These are phyloP conservation scores for Drosophila miranda DNA, from an alignment of 1,140 invertebrate species.

Conservation along the genomic window DNA sequence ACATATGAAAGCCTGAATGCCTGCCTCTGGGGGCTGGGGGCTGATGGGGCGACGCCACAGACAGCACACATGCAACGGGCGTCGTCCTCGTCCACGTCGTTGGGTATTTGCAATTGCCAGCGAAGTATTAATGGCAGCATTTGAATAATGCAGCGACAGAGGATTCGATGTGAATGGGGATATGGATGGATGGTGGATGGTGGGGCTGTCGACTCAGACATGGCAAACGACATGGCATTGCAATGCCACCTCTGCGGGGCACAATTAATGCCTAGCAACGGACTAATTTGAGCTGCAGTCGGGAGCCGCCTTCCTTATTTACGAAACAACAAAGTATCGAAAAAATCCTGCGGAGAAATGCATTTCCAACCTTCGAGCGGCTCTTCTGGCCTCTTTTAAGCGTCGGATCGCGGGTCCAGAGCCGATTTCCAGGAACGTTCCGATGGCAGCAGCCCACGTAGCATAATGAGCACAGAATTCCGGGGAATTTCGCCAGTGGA, in stretches of 20 bases:
- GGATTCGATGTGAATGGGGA: neutral
- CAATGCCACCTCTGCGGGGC: neutral
- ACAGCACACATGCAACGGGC: constrained; percentile 7
- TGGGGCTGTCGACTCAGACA: too few relatives aligned
- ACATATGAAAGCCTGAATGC: constrained; percentile 40
- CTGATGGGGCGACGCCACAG: constrained; percentile 9
- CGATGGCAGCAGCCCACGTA: constrained; percentile 47
- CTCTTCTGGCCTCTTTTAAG: constrained; percentile 7
- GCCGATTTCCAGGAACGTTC: constrained; percentile 52
- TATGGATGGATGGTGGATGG: too few relatives aligned
- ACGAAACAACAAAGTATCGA: neutral
- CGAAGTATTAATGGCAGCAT: constrained; percentile 77
- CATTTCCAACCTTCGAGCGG: neutral
- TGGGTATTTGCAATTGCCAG: constrained; percentile 63
- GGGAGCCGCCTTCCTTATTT: neutral
- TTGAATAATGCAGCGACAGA: constrained; percentile 67
- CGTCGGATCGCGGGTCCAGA: constrained; percentile 3
- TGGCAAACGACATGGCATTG: neutral
- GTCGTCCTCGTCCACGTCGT: neutral
- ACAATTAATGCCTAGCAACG: neutral
- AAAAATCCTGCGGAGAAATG: neutral
- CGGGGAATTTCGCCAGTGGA: constrained; percentile 47
- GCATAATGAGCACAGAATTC: constrained; percentile 71
- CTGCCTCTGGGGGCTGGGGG: neutral
- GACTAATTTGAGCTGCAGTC: constrained; percentile 5